Base-by-base conservation (phyloP, 2,113 vertebrate genomes). In the Myotis brandtii region DNA sequence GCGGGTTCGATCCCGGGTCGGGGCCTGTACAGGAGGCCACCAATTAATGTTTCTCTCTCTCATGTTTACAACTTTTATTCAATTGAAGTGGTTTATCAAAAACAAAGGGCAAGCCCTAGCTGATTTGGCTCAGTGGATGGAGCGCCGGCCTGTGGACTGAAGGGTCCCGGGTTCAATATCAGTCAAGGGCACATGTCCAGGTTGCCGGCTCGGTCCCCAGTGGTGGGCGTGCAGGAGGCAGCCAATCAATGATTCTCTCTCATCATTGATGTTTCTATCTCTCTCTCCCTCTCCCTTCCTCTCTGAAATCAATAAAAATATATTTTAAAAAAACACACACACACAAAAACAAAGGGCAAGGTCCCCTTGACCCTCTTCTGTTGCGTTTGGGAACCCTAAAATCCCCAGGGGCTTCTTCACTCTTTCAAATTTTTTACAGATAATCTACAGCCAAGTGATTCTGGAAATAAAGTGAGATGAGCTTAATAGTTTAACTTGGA, bases 391-490 rank as follows among this genome's bases (percentile, higher is more conserved):
- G 23, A 87, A 32, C 13, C 37, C 17, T 79, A 75, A 85, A 37
- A 48, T 40, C 40, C 34, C 27, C 12, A 56, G 30, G 34, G 72
- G 21, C 18, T 46, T 27, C 59, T 59, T 56, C 17, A 83, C 4
- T 82, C 25, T 40, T 59, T 76, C 54, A 56, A 37, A 79, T 48
- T 62, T 72, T 85, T 75, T 40, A 86, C 13, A 70, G 69, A 76
- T 16, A 69, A 30, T 32, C 52, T 84, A 9, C 2, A 89, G 17
- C 50, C 62, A 89, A 54, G 13, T 54, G 62, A 50, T 87, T 94
- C 56, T 92, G 11, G 48, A 59, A 94, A 94, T 86, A 93, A 85
- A 91, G 23, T 54, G 37, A 89, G 34, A 75, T 64, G 32, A 89
- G 48, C 66, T 80, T 92, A 79, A 62, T 86, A 86, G 20, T 84